Base-by-base conservation (phyloP, 2,888 invertebrate genomes). In the Mimachlamys varia region DNA sequence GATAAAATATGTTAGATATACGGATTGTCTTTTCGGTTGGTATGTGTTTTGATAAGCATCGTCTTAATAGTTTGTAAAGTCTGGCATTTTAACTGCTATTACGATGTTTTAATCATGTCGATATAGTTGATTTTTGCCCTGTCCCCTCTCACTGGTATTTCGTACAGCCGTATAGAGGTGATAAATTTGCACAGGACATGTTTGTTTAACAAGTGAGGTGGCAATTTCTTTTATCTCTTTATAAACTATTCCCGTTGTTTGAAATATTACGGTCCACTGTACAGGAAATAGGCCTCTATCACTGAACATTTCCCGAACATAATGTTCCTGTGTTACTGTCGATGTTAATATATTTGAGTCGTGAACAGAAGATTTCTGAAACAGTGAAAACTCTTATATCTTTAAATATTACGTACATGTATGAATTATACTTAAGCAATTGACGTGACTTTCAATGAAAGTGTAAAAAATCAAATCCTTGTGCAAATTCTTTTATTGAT, bases 11-110 rank as follows among this genome's bases (percentile, higher is more conserved):
- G 27, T 76, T 27, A 33, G 76, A 76, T 76, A 22, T 76, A 76
- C 22, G 33, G 76, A 76, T 76, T 76, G 76, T 76, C 76, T 76
- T 76, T 76, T 76, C 76, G 76, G 33, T 33, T 10, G 33, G 76
- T 13, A 76, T 76, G 27, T 33, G 76, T 76, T 53, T 76, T 76
- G 76, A 76, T 76, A 76, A 76, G 33, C 10, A 33, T 76, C 27
- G 27, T 27, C 76, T 33, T 76, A 12, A 76, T 76, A 33, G 27
- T 13, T 33, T 76, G 76, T 76, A 33, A 76, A 76, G 33, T 27
- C 58, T 58, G 58, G n/a, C 58, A 58, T 58, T 19, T 58, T 58
- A 58, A 58, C 13, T 58, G 22, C 58, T n/a, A 58, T 53, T 53
- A 53, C 53, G 53, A 53, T 58, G 58, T 58, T 58, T n/a, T 22